These are phyloP conservation scores for Trogon melanurus DNA, from an alignment of 2,113 vertebrate species.

Conservation along the genomic window DNA sequence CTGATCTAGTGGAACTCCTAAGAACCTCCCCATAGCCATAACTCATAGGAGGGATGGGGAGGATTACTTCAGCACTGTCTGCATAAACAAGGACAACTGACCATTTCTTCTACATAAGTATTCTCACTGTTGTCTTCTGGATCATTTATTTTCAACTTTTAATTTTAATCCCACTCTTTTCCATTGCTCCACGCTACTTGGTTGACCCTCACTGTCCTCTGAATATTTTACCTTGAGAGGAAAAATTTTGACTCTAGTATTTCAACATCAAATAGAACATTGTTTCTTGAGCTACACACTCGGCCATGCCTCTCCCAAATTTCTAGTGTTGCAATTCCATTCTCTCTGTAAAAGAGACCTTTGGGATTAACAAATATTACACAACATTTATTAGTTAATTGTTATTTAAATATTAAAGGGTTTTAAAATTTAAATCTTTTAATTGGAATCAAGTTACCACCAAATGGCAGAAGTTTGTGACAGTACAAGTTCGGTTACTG, in stretches of 20 bases:
- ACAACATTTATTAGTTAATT: neutral
- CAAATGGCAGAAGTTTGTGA: neutral
- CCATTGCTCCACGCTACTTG: neutral
- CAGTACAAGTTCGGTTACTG: neutral
- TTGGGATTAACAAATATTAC: neutral
- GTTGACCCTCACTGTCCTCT: neutral
- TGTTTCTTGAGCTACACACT: neutral
- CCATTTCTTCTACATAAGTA: neutral
- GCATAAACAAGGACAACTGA: neutral
- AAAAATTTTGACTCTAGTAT: neutral
- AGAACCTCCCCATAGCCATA: neutral
- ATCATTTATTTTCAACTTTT: neutral
- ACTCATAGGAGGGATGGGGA: too few relatives aligned
- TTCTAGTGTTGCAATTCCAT: neutral
- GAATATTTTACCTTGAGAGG: neutral
- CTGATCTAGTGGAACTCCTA: neutral
- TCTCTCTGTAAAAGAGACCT: neutral
- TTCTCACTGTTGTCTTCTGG: neutral
- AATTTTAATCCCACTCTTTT: neutral
- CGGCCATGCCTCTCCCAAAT: neutral
- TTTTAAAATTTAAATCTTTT: neutral
- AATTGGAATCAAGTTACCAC: neutral
- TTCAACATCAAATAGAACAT: neutral
- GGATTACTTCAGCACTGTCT: neutral
- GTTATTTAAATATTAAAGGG: neutral